phyloP scores from a whole-genome alignment of 2,888 invertebrate species.

The Pemphredon lugubris region DNA sequence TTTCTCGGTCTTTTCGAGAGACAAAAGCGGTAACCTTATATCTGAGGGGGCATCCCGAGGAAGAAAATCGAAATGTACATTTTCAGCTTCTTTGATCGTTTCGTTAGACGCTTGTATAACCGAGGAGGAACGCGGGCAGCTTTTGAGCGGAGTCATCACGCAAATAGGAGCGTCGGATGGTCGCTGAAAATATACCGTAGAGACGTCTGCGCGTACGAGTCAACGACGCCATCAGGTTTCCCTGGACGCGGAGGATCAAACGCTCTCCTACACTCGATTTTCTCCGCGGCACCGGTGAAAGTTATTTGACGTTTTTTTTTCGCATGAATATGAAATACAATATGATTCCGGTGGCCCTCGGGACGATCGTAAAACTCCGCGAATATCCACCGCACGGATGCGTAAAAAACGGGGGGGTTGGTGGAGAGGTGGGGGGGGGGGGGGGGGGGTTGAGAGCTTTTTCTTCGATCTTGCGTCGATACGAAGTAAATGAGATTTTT shows the following conservation, averaged over 20 bases:
- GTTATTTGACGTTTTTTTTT: slow-evolving; percentile 64
- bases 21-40: no score
- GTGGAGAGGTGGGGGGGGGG: not conserved
- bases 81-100: slow-evolving; percentile 61
- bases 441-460: not conserved
- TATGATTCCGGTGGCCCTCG: slow-evolving; percentile 26
- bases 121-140: slow-evolving; percentile 29
- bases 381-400: slow-evolving; percentile 16
- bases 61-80: slow-evolving; percentile 47
- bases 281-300: slow-evolving; percentile 29
- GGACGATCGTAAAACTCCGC: slow-evolving; percentile 22
- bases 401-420: not conserved
- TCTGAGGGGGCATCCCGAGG: slow-evolving; percentile 12
- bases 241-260: slow-evolving; percentile 60
- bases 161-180: slow-evolving; percentile 50
- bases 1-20: no score
- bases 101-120: slow-evolving; percentile 48
- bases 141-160: slow-evolving; percentile 45
- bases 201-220: slow-evolving; percentile 36
- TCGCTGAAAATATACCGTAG: slow-evolving; percentile 58
- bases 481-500: no score
- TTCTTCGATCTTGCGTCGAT: no score
- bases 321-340: slow-evolving; percentile 54
- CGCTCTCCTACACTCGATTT: slow-evolving; percentile 36
- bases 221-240: slow-evolving; percentile 40